phyloP scores from a whole-genome alignment of 2,797 vertebrate genomes.

The Alca torda region DNA sequence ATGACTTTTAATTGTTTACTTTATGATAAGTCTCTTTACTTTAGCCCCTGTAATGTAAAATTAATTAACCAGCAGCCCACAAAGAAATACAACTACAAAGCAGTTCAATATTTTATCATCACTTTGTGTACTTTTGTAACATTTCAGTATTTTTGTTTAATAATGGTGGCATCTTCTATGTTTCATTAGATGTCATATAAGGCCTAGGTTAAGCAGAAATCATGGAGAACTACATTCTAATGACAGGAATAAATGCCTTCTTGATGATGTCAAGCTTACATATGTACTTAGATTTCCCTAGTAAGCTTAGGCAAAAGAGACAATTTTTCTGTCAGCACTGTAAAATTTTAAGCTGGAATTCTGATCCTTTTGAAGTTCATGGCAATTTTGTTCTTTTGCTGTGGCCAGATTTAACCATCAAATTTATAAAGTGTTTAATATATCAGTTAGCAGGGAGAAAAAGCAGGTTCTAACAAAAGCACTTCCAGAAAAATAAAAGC shows the following conservation, averaged over 20 bases:
- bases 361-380: slow-evolving; percentile 31
- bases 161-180: not conserved
- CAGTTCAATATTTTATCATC: slow-evolving; percentile 45
- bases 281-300: not conserved
- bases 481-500: slow-evolving; percentile 30
- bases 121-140: slow-evolving; percentile 13
- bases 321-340: not conserved
- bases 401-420: not conserved
- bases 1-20: slow-evolving; percentile 66
- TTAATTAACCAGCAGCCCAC: slow-evolving; percentile 36
- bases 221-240: not conserved
- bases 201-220: not conserved
- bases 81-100: slow-evolving; percentile 11
- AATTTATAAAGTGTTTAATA: slow-evolving; percentile 64
- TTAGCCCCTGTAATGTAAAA: slow-evolving; percentile 37
- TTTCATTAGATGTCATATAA: not conserved
- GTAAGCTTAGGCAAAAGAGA: not conserved
- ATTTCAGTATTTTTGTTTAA: slow-evolving; percentile 19
- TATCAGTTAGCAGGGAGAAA: slow-evolving; percentile 30
- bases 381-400: not conserved
- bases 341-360: slow-evolving; percentile 11
- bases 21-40: slow-evolving; percentile 38
- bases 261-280: not conserved
- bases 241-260: not conserved
- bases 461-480: slow-evolving; percentile 40